Base-by-base conservation (phyloP, 1,140 invertebrate species). In the Lepidotrigona ventralis region DNA sequence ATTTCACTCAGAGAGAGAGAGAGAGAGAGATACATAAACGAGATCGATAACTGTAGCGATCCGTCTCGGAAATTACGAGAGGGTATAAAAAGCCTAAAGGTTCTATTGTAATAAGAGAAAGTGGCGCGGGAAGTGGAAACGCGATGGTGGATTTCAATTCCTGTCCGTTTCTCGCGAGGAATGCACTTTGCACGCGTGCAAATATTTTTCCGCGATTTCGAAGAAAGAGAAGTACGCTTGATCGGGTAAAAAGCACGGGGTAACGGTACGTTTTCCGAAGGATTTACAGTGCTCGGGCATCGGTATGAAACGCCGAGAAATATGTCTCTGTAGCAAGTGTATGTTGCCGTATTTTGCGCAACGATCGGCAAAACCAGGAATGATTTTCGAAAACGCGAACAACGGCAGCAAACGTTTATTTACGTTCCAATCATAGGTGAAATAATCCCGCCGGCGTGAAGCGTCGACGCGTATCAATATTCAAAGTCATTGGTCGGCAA, bases 81-180 rank as follows among this genome's bases (percentile, higher is more conserved):
- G 85, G 78, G 84, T 56, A 83, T 79, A 79, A 33, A 64, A 70
- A 85, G 86, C 85, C 69, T 66, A 87, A 72, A 87, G 76, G 83
- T 86, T 90, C 85, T 86, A 90, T 91, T 90, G 87, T 87, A 88
- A 88, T 85, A 71, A 83, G 90, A 91, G 91, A 91, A 91, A 91
- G 91, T 84, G 53, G 56, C 78, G 77, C 86, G 68, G 86, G 84
- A 87, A 88, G 85, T 88, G 63, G 71, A 89, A 88, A 85, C 58
- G 54, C 66, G 69, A 60, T 63, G 70, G 66, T 81, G 29, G 78
- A 84, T 58, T 75, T 70, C 68, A 64, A 80, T 66, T 78, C 82
- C 68, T 87, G 54, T 56, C 53, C 26, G 46, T 83, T 79, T 72
- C 81, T 82, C 26, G 60, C 29, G 9, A 69, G 56, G 26, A 83